Evolutionary conservation across 2,797 vertebrate species (phyloP), one percentile per base, ranked within the genome.

Genomic region (Luscinia megarhynchos): DNA sequence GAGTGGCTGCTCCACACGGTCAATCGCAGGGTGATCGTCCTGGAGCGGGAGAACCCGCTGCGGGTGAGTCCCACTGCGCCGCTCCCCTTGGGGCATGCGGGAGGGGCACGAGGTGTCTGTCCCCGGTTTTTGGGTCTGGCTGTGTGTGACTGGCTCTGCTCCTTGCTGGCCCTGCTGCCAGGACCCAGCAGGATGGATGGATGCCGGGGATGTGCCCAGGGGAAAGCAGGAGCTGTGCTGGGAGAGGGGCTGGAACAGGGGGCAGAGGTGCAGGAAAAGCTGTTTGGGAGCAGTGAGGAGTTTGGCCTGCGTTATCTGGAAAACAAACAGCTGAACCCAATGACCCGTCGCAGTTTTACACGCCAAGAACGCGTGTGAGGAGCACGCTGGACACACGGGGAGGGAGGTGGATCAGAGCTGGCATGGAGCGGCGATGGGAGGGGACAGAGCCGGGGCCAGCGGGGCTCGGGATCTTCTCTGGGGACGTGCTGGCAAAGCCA

Each of bases 1-100:
- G 94, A 95, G 84, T 24, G 0, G 70, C 93, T 97, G 82, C 90
- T 97, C 32, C 95, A 55, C 75, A 93, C 95, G 0, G 87, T 97
- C 63, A 97, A 79, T 11, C 38, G 53, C 41, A 78, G 96, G 58
- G 95, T 97, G 55, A 95, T 97, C 5, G 36, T 92, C 38, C 93
- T 97, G 78, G 97, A 94, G 26, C 80, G 93, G 58, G 95, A 97
- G 63, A 93, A 76, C 68, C 11, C 23, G 5, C 87, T 94, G 50
- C 77, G 95, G 69, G 96, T 97, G 77, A 97, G 97, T 95, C 30
- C 62, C 48, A 2, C 34, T 2, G 78, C 3, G 18, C 46, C 1
- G 2, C 63, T 57, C 26, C 61, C 23, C 24, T 16, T 4, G 1
- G 10, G 63, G 38, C 0, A 1, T 0, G 1, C 0, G 2, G 61